phyloP scores from a whole-genome alignment of 1,140 invertebrate genomes.

The Megathymus violae region DNA sequence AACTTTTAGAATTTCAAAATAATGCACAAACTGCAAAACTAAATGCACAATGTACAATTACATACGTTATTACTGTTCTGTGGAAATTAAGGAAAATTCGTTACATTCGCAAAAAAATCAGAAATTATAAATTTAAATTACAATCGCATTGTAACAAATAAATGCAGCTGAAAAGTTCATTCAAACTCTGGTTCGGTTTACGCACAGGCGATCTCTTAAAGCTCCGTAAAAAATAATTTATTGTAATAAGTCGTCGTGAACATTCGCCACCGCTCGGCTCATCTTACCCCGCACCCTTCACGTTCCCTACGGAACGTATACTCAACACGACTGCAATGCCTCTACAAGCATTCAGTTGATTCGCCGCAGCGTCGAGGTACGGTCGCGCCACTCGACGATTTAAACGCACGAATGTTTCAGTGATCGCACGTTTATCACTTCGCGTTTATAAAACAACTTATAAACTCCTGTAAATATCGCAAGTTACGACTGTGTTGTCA shows the following conservation, averaged over 20 bases:
- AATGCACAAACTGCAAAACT: no score
- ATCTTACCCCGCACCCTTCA: slow-evolving; percentile 59
- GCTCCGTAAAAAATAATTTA: slow-evolving; percentile 81
- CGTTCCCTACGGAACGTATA: slow-evolving; percentile 61
- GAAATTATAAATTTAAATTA: no score
- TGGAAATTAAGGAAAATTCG: no score
- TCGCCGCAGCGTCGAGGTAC: slow-evolving; percentile 71
- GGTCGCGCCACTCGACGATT: slow-evolving; percentile 75
- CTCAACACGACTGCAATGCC: slow-evolving; percentile 77
- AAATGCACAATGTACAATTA: no score
- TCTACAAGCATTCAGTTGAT: slow-evolving; percentile 74
- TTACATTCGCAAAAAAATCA: no score
- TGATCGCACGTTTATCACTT: slow-evolving; percentile 74
- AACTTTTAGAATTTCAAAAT: no score
- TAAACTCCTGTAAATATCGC: slow-evolving; percentile 39
- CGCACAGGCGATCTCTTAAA: slow-evolving; percentile 70
- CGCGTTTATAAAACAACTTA: slow-evolving; percentile 58
- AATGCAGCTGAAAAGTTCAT: slow-evolving; percentile 60
- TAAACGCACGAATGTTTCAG: slow-evolving; percentile 60
- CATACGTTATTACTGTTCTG: no score
- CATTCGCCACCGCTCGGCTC: slow-evolving; percentile 76
- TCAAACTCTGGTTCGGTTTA: slow-evolving; percentile 62
- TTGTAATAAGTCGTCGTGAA: slow-evolving; percentile 82
- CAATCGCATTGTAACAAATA: no score
- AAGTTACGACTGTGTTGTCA: slow-evolving; percentile 18